Percentiles rank a stretch among this genome's conserved stretches.
Conservation (phyloP, 2,888 invertebrate genomes). For the Thereva nobilitata region DNA sequence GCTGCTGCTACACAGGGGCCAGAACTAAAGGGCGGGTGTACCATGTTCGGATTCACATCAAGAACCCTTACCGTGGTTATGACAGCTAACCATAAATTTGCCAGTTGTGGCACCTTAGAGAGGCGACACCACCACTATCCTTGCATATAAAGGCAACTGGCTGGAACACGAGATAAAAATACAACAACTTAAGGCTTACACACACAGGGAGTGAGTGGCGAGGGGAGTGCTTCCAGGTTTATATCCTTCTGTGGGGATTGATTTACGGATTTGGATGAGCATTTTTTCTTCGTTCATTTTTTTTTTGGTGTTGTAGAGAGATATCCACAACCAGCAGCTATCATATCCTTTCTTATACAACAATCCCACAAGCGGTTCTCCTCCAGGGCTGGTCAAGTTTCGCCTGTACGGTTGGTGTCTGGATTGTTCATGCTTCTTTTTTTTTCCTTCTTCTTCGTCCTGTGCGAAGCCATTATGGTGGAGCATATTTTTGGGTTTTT, state of each 20-base stretch:
- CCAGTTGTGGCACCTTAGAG: constrained; percentile 31
- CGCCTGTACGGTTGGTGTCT: too few species aligned
- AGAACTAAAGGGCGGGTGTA: constrained; percentile 5
- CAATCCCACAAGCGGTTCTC: too few species aligned
- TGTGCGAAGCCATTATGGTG: background rate
- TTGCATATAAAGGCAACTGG: constrained; percentile 19
- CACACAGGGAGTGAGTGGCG: background rate
- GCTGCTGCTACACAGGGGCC: background rate
- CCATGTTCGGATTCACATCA: constrained; percentile 22
- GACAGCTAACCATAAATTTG: constrained; percentile 28
- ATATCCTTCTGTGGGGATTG: constrained; percentile 24
- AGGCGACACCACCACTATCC: constrained; percentile 16
- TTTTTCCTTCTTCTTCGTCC: too few species aligned
- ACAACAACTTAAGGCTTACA: constrained; percentile 1
- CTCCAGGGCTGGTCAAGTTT: too few species aligned
- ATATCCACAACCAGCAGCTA: too few species aligned
- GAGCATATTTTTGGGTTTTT: background rate
- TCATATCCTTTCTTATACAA: too few species aligned
- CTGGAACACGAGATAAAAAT: constrained; percentile 30
- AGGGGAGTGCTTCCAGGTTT: constrained; percentile 19
- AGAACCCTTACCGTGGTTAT: constrained; percentile 30
- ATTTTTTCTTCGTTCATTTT: too few species aligned
- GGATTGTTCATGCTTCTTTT: too few species aligned
- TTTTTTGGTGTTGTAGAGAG: too few species aligned
- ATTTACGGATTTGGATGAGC: constrained; percentile 14